Evolutionary conservation across 2,888 invertebrate species (phyloP), one percentile per base, ranked within the genome.

Genomic region (Chloromyia formosa): DNA sequence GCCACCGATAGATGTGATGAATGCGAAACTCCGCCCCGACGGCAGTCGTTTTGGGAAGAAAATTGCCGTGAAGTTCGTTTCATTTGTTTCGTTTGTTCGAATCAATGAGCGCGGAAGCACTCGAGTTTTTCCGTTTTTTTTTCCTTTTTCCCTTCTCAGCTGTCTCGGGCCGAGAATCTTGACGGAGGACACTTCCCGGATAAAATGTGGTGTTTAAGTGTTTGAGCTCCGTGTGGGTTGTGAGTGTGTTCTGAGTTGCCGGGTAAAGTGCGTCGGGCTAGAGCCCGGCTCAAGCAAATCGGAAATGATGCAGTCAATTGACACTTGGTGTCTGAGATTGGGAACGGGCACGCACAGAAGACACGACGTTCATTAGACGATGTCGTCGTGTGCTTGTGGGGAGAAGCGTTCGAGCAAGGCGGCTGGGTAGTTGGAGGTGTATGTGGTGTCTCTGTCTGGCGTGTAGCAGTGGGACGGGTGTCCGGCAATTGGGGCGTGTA

Each of bases 31-130:
- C 71, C 71, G 71, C 71, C 71, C 40, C 27, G 12, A 14, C n/a
- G 35, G 3, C 58, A 56, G 58, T n/a, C 56, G 23, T 9, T 71
- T 56, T 71, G 12, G 71, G 40, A 23, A 54, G 71, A 58, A 71
- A 71, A 71, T 71, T 58, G 35, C 12, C 58, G 58, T 58, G 71
- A 71, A 71, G 71, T 58, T 71, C 71, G 20, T 71, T 71, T 71
- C 71, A 58, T 71, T 71, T 71, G 71, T 71, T 71, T 58, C 58
- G 58, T 40, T 58, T 58, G 71, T 71, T 71, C 71, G 71, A 71
- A 56, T 71, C 71, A 71, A 71, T 71, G 71, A 71, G 71, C 71
- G 58, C 66, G 62, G 62, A 62, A 62, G 42, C 62, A 40, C 53
- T 5, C 35, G 58, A 40, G 58, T 71, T 71, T 71, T 58, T 56